Evolutionary conservation across 2,113 vertebrate genomes (phyloP).

Genomic region (Xiphophorus maculatus): DNA sequence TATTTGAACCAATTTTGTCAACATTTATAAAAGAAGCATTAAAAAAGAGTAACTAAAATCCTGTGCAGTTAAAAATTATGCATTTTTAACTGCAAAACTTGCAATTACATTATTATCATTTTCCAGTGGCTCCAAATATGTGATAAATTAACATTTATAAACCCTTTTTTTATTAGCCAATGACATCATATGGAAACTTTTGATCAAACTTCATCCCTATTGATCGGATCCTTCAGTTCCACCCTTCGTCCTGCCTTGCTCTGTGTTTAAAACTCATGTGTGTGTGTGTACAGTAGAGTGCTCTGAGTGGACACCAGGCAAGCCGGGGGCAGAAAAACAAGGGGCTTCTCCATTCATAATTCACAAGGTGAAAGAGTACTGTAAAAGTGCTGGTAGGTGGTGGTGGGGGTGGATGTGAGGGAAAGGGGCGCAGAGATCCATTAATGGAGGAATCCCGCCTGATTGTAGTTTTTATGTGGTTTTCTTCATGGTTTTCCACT

Average conservation of each 20-base stretch:
- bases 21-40: neutral
- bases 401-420: conserved; percentile 9
- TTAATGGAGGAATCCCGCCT: conserved; percentile 65
- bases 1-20: neutral
- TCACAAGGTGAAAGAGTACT: conserved; percentile 73
- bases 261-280: conserved; percentile 54
- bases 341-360: conserved; percentile 80
- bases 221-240: conserved; percentile 27
- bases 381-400: conserved; percentile 52
- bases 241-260: conserved; percentile 25
- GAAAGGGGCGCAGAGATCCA: conserved; percentile 31
- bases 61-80: neutral
- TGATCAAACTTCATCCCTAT: conserved; percentile 22
- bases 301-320: conserved; percentile 71
- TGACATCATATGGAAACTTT: neutral
- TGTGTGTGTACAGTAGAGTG: conserved; percentile 63
- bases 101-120: neutral
- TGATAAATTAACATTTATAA: neutral
- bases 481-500: conserved; percentile 29
- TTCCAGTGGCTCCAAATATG: neutral
- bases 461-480: conserved; percentile 42
- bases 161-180: neutral
- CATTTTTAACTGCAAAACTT: neutral
- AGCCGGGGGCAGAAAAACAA: conserved; percentile 70
- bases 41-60: neutral